These are phyloP conservation scores for Microchirus variegatus DNA, from an alignment of 2,797 vertebrate species.

Conservation along the genomic window DNA sequence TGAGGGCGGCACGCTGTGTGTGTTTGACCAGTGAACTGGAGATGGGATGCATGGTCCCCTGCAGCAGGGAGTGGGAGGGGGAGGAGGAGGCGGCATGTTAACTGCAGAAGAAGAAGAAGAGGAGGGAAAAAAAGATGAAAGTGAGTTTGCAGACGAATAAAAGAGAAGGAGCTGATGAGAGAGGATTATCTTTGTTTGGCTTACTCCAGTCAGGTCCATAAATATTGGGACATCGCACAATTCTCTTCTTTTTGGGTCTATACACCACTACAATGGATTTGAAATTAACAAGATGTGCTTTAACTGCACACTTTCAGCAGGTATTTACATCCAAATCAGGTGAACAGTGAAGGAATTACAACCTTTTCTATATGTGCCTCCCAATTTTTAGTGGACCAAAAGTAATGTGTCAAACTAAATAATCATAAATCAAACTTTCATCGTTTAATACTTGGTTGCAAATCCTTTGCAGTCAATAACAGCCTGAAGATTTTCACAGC, in stretches of 20 bases:
- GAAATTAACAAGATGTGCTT: too few species aligned
- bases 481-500: conserved; percentile 22
- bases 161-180: conserved; percentile 49
- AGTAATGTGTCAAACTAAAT: too few species aligned
- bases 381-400: too few species aligned
- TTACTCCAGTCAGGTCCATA: too few species aligned
- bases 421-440: too few species aligned
- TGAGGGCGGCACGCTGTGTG: conserved; percentile 75
- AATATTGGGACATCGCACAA: too few species aligned
- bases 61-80: conserved; percentile 53
- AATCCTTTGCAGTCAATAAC: conserved; percentile 35
- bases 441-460: conserved; percentile 34
- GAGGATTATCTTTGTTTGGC: conserved; percentile 49
- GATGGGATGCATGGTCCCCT: conserved; percentile 77
- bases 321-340: too few species aligned
- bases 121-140: conserved; percentile 44
- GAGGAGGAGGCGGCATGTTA: conserved; percentile 34
- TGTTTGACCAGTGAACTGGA: conserved; percentile 79
- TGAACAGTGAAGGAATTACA: too few species aligned
- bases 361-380: too few species aligned
- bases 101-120: conserved; percentile 57
- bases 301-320: too few species aligned
- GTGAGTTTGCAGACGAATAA: conserved; percentile 50
- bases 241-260: too few species aligned
- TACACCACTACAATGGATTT: too few species aligned